Conservation (phyloP, 2,888 invertebrate species). For the Carabus problematicus region DNA sequence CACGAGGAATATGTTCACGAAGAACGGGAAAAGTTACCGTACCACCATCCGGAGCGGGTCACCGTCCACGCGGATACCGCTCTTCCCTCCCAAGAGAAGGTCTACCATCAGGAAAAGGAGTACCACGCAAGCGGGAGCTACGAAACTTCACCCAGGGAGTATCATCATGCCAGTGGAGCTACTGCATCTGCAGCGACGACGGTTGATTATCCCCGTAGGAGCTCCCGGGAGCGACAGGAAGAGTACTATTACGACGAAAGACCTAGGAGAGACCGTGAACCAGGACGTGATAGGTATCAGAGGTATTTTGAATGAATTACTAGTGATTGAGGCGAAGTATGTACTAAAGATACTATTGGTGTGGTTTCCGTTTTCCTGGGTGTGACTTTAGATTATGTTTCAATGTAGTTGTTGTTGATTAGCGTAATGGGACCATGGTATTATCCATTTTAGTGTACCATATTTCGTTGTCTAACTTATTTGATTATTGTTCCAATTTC, state of each 20-base stretch:
- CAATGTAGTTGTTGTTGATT: neutral
- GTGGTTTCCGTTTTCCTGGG: conserved; percentile 8
- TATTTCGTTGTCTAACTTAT: neutral
- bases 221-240: conserved; percentile 22
- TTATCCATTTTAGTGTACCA: neutral
- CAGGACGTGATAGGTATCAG: conserved; percentile 38
- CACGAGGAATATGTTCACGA: conserved; percentile 43
- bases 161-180: conserved; percentile 14
- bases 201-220: conserved; percentile 20
- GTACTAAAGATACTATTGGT: neutral
- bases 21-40: neutral
- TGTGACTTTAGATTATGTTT: neutral
- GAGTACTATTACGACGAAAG: conserved; percentile 32
- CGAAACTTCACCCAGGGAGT: conserved; percentile 25
- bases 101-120: neutral
- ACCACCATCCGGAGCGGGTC: no score
- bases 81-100: neutral
- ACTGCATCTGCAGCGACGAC: neutral
- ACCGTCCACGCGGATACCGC: neutral
- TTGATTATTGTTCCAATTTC: no score
- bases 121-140: conserved; percentile 20
- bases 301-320: conserved; percentile 33
- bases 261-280: conserved; percentile 8
- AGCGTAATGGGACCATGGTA: neutral
- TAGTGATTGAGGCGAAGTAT: no score